Evolutionary conservation across 2,888 invertebrate species (phyloP).

Genomic region (Mythimna loreyi): DNA sequence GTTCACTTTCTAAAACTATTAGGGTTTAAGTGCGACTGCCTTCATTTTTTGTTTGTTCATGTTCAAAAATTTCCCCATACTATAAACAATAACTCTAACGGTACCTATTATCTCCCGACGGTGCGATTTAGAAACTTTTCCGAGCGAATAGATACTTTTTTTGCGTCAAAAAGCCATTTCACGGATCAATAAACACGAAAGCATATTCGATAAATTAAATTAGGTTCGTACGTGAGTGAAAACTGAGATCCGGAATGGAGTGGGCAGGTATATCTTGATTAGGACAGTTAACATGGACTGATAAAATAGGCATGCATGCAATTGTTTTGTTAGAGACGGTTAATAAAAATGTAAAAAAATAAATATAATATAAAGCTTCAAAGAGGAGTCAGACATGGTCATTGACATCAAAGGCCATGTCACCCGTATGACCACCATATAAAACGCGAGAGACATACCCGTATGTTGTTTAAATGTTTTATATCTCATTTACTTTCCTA

Average conservation of each 20-base stretch:
- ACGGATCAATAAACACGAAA: slow-evolving; percentile 72
- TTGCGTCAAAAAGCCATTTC: slow-evolving; percentile 70
- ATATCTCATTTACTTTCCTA: too few species aligned
- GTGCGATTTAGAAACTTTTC: slow-evolving; percentile 74
- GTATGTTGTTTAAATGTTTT: too few species aligned
- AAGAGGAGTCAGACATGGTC: too few species aligned
- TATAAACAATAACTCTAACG: slow-evolving; percentile 68
- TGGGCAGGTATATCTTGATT: slow-evolving; percentile 42
- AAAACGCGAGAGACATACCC: too few species aligned
- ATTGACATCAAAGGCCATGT: too few species aligned
- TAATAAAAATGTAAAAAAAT: too few species aligned
- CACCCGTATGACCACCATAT: too few species aligned
- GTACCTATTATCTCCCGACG: slow-evolving; percentile 71
- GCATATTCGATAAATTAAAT: slow-evolving; percentile 68
- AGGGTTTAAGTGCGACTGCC: slow-evolving; percentile 59
- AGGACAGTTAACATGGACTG: neutral
- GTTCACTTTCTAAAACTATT: slow-evolving; percentile 78
- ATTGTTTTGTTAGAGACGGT: too few species aligned
- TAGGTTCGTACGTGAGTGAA: slow-evolving; percentile 66
- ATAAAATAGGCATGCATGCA: neutral
- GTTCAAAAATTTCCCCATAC: slow-evolving; percentile 37
- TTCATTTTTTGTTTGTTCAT: slow-evolving; percentile 61
- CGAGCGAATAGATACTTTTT: slow-evolving; percentile 65
- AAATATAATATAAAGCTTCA: too few species aligned
- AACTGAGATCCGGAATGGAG: slow-evolving; percentile 40